Evolutionary conservation across 2,888 invertebrate genomes (phyloP).

Genomic region (Rhamnusium bicolor): DNA sequence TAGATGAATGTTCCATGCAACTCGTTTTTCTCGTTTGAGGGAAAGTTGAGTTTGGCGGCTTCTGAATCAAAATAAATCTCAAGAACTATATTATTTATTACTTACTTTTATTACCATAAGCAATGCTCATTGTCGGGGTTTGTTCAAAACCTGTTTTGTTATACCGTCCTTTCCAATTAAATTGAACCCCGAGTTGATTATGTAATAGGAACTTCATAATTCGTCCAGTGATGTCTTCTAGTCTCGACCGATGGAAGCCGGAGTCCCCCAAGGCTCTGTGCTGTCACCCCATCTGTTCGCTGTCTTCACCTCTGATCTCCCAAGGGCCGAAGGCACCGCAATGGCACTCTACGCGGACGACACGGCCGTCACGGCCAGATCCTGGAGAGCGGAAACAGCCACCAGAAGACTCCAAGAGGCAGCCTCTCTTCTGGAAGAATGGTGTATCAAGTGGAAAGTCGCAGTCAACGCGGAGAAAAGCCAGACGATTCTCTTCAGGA

Average conservation of each 20-base stretch:
- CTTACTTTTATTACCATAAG: background rate
- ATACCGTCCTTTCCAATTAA: background rate
- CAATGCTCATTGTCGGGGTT: background rate
- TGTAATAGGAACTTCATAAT: background rate
- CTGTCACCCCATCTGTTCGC: too few species aligned
- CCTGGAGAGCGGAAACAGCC: too few species aligned
- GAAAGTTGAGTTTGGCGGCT: conserved; percentile 24
- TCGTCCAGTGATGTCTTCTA: background rate
- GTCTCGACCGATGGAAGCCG: background rate
- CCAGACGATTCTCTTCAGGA: too few species aligned
- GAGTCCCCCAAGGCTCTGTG: too few species aligned
- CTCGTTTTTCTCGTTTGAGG: conserved; percentile 12
- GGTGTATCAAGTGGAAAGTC: too few species aligned
- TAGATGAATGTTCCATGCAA: conserved; percentile 5
- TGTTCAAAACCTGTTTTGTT: background rate
- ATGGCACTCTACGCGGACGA: too few species aligned
- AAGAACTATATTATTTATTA: background rate
- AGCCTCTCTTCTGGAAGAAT: too few species aligned
- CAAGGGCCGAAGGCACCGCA: too few species aligned
- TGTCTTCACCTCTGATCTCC: too few species aligned
- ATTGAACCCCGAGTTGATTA: background rate
- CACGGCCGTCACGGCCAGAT: too few species aligned
- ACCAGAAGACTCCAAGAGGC: too few species aligned
- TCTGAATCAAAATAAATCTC: conserved; percentile 6
- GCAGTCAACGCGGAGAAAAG: too few species aligned